Evolutionary conservation across 1,140 invertebrate species (phyloP), one percentile per base, ranked within the genome.

Genomic region (Bombus confusus): DNA sequence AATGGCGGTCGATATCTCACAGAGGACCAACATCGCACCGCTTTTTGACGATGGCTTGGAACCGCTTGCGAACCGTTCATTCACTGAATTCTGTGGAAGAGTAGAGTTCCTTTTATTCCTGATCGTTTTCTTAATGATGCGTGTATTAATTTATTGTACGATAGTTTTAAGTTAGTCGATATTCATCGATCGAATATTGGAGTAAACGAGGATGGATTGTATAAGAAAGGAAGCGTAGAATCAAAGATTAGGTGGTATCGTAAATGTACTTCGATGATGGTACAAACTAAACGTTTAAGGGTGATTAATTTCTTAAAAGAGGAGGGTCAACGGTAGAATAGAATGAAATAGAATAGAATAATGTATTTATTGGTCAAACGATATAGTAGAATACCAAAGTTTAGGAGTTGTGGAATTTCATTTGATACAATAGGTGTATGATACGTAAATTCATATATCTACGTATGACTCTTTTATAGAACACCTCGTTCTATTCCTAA

Each of bases 1-100:
- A 93, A 91, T 85, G 87, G 71, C 92, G 93, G 91, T 94, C 93
- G 93, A 93, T 94, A 94, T 94, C 93, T 92, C 87, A 89, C 89
- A 82, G 88, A 91, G 90, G 84, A 81, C 88, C 86, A 80, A 74
- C 87, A 74, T 84, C 86, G 89, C 82, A 76, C 78, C 76, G 88
- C 80, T 91, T 93, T 90, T 91, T 86, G 87, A 87, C 88, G 90
- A 93, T 88, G 91, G 92, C 85, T 89, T 68, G n/a, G 81, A 92
- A 86, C 80, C 83, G 39, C 84, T 74, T 83, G 62, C 72, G 86
- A 86, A n/a, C 22, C 68, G 59, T 25, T 52, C 37, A 39, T 31
- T 37, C 37, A 4, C 9, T 34, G 6, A 68, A 34, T 52, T 52
- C 47, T 2, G 18, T 22, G 22, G 18, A 52, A 8, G 13, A 43